Percentiles rank a stretch among this genome's conserved stretches.
Conservation (phyloP, 92 coral and sea anemone genomes). For the Actinostola sp. region DNA sequence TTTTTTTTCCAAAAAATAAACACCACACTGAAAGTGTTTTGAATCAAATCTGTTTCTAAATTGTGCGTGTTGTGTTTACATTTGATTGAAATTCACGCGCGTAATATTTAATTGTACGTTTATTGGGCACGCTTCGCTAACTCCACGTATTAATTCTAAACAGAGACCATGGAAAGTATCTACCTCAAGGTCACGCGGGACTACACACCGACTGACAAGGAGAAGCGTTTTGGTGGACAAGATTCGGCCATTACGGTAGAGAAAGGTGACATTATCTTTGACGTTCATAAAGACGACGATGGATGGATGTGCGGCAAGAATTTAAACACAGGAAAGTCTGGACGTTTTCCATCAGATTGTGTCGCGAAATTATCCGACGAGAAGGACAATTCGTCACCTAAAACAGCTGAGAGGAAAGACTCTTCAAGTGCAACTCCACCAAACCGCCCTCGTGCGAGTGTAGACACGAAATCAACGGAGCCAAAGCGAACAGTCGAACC, state of each 20-base stretch:
- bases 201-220: slow-evolving; percentile 67
- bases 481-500: slow-evolving; percentile 12
- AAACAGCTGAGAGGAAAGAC: slow-evolving; percentile 21
- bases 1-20: neutral
- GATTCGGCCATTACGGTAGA: slow-evolving; percentile 79
- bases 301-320: slow-evolving; percentile 91
- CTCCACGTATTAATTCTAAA: slow-evolving; percentile 18
- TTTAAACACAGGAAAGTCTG: slow-evolving; percentile 80
- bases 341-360: slow-evolving; percentile 85
- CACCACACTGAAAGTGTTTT: neutral
- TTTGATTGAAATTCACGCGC: slow-evolving; percentile 4
- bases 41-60: neutral
- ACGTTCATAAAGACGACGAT: slow-evolving; percentile 78
- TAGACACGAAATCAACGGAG: slow-evolving; percentile 38
- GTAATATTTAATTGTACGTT: neutral
- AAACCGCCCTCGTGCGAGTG: slow-evolving; percentile 32
- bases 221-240: slow-evolving; percentile 74
- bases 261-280: slow-evolving; percentile 88
- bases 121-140: slow-evolving; percentile 24
- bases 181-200: slow-evolving; percentile 87
- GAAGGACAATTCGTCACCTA: slow-evolving; percentile 24
- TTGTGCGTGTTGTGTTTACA: neutral
- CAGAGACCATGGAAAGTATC: slow-evolving; percentile 70
- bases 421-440: slow-evolving; percentile 19
- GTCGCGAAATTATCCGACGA: slow-evolving; percentile 75